Conservation (phyloP, 2,797 vertebrate genomes). For the Spinus olivaceus region DNA sequence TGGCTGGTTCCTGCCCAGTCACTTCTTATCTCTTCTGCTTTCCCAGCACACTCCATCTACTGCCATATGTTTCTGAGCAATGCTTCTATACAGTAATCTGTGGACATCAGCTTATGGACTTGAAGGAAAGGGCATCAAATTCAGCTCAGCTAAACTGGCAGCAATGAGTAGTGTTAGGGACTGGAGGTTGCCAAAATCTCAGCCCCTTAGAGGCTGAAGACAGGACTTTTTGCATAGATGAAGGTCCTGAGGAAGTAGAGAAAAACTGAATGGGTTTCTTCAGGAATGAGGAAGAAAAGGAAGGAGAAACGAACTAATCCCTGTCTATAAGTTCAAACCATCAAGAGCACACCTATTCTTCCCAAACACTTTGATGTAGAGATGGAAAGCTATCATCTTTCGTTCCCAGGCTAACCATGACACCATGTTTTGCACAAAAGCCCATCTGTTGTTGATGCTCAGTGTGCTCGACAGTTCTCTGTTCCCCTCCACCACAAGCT, state of each 20-base stretch:
- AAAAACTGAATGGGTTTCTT: not conserved
- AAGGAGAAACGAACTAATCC: not conserved
- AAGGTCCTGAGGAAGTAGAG: not conserved
- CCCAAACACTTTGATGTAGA: not conserved
- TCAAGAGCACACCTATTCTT: not conserved
- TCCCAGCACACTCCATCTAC: not conserved
- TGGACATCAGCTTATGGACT: not conserved
- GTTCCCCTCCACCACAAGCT: slow-evolving; percentile 60
- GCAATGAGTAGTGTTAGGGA: not conserved
- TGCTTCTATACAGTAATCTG: not conserved
- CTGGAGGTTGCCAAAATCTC: not conserved
- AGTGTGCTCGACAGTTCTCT: slow-evolving; percentile 44
- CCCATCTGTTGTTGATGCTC: slow-evolving; percentile 70
- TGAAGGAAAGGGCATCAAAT: not conserved
- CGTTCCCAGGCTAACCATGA: not conserved
- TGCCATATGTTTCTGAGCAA: not conserved
- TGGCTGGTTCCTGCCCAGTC: not conserved
- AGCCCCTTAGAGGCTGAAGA: not conserved
- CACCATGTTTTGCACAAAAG: slow-evolving; percentile 57
- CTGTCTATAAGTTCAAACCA: not conserved
- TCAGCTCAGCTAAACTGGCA: not conserved
- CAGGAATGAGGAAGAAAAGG: not conserved
- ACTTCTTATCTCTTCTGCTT: not conserved
- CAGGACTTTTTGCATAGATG: not conserved
- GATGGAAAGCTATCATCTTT: slow-evolving; percentile 32